Evolutionary conservation across 2,888 invertebrate genomes (phyloP), one percentile per base, ranked within the genome.

Genomic region (Escarpia spicata): DNA sequence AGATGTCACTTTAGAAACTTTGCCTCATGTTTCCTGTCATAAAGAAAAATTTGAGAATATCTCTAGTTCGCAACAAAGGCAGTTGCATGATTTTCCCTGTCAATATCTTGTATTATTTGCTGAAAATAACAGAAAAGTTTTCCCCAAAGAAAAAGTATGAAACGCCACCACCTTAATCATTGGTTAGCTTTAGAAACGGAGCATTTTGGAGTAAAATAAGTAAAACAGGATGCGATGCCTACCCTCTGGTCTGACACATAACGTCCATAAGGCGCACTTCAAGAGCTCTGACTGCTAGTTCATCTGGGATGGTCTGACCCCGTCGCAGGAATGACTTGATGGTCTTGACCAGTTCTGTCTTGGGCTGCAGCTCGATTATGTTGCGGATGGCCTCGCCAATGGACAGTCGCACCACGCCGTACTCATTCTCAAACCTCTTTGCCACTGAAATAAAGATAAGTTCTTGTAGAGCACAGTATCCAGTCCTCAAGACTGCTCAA

Each of bases 241-340:
- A 96, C 96, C 96, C 96, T 93, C 96, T 94, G 6, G 96, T 96
- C 93, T 96, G 96, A 94, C 96, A 96, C 92, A 94, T 95, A 94
- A 96, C 96, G 93, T 96, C 96, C 93, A 96, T 94, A 43, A 96
- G 93, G 92, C 95, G 95, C 43, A 96, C 93, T 93, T 96, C 96
- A 58, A 96, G 93, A 15, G 96, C 96, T 92, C 95, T 95, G 26
- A 96, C 95, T 45, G 96, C 95, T 52, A 96, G 95, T 93, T 96
- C 96, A 92, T 96, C 96, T 3, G 96, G 96, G 9, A 96, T 95
- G 10, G 95, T 95, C 75, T 94, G 94, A 43, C 96, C 96, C 6
- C 75, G 75, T 26, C 26, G 19, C 75, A 75, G 26, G 75, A 6
- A 75, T n/a, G 93, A 93, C 90, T 94, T 94, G 93, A 96, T 96